Base-by-base conservation (phyloP, 2,888 invertebrate genomes). In the Ichneumoninae sp. region DNA sequence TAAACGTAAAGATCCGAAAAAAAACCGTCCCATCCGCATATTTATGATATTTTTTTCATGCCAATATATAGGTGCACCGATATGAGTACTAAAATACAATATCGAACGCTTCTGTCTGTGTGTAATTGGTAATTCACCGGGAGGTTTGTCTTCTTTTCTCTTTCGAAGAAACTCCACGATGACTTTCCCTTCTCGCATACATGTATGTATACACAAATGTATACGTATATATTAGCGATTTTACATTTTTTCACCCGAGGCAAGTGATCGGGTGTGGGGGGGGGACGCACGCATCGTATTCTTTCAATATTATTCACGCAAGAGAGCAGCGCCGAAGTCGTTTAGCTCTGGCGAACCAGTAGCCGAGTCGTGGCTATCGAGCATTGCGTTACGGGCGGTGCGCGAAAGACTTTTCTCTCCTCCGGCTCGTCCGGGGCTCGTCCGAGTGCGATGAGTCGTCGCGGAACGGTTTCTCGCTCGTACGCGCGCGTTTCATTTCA, bases 91-190 rank as follows among this genome's bases (percentile, higher is more conserved):
- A 30, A 72, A 77, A 69, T 36, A 84, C 54, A 74, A 77, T 80
- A 84, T 84, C 50, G 62, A 72, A 33, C 68, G 22, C 60, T 36
- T 83, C 72, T 69, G 26, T n/a, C n/a, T n/a, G n/a, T n/a, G n/a
- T 71, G 47, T 84, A 84, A 81, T 81, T 78, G 81, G 54, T 70
- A 70, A 40, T 65, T 84, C 74, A 80, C 76, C 77, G 77, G 26
- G 78, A 82, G 50, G 60, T 82, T 78, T 75, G 84, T 81, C 84
- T 81, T 75, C 81, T 84, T 84, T 84, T 84, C 81, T 81, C 84
- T 81, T 78, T 81, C 81, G 81, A 74, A 80, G 72, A 81, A 84
- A 84, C 74, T 62, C 69, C 57, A 65, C 74, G 74, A 70, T 44
- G 78, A 84, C 84, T 84, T 84, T 84, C 84, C 81, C 84, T 81